phyloP scores from a whole-genome alignment of 1,140 invertebrate species.

The Nasonia longicornis region DNA sequence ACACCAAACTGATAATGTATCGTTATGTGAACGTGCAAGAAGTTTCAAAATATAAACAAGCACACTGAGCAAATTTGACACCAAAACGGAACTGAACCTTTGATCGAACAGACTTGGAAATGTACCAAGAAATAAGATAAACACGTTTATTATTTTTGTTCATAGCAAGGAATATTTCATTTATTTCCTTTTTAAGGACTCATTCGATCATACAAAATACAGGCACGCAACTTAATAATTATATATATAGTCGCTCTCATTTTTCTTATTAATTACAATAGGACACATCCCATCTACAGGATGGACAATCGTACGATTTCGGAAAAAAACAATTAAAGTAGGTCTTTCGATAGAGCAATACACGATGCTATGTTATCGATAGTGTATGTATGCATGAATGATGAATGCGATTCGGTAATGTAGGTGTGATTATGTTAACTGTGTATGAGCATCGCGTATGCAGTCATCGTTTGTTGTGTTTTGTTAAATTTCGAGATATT shows the following conservation, averaged over 20 bases:
- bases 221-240: constrained; percentile 66
- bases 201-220: constrained; percentile 69
- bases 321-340: constrained; percentile 34
- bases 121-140: constrained; percentile 70
- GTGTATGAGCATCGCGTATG: constrained; percentile 39
- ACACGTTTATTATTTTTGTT: constrained; percentile 59
- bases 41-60: constrained; percentile 69
- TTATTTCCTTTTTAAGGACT: constrained; percentile 65
- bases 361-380: constrained; percentile 29
- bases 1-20: constrained; percentile 69
- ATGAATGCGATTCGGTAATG: neutral
- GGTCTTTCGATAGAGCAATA: constrained; percentile 40
- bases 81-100: constrained; percentile 75
- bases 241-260: constrained; percentile 36
- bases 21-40: constrained; percentile 47
- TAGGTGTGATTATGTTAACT: neutral
- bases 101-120: constrained; percentile 70
- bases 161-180: constrained; percentile 68
- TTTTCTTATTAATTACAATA: constrained; percentile 54
- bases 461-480: constrained; percentile 35
- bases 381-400: neutral
- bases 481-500: constrained; percentile 34
- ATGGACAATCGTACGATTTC: constrained; percentile 16
- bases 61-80: constrained; percentile 74
- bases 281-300: constrained; percentile 39